These are phyloP conservation scores for Caprella mutica DNA, from an alignment of 2,888 invertebrate genomes.

Conservation along the genomic window DNA sequence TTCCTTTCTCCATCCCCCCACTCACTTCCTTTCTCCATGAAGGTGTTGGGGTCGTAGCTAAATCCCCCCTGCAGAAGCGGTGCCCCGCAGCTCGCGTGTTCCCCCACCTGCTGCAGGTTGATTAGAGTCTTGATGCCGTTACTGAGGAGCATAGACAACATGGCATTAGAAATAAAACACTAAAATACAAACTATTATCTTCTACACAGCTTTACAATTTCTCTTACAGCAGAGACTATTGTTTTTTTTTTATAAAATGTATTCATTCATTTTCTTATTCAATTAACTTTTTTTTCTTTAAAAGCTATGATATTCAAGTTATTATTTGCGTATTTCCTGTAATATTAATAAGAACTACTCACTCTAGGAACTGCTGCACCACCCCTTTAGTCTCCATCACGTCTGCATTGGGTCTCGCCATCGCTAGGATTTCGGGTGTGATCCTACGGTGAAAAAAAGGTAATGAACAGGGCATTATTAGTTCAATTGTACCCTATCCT, in stretches of 20 bases:
- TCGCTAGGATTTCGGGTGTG: slow-evolving; percentile 74
- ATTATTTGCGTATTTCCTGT: too few relatives aligned
- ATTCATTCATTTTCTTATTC: too few relatives aligned
- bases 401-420: slow-evolving; percentile 70
- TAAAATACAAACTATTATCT: too few relatives aligned
- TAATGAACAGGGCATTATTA: too few relatives aligned
- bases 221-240: too few relatives aligned
- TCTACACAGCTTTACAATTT: too few relatives aligned
- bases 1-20: too few relatives aligned
- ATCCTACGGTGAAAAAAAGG: slow-evolving; percentile 53
- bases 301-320: too few relatives aligned
- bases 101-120: slow-evolving; percentile 71
- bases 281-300: too few relatives aligned
- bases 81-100: slow-evolving; percentile 75
- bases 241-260: too few relatives aligned
- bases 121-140: slow-evolving; percentile 69
- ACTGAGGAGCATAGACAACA: slow-evolving; percentile 42
- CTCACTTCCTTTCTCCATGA: slow-evolving; percentile 75
- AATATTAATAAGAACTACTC: slow-evolving; percentile 36
- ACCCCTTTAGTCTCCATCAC: slow-evolving; percentile 62
- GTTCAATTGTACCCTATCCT: too few relatives aligned
- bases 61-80: slow-evolving; percentile 61
- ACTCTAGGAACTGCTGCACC: slow-evolving; percentile 62
- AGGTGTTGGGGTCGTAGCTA: slow-evolving; percentile 67
- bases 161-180: not conserved